Evolutionary conservation across 92 coral and sea anemone species (phyloP).

Genomic region (Bergia sp.): DNA sequence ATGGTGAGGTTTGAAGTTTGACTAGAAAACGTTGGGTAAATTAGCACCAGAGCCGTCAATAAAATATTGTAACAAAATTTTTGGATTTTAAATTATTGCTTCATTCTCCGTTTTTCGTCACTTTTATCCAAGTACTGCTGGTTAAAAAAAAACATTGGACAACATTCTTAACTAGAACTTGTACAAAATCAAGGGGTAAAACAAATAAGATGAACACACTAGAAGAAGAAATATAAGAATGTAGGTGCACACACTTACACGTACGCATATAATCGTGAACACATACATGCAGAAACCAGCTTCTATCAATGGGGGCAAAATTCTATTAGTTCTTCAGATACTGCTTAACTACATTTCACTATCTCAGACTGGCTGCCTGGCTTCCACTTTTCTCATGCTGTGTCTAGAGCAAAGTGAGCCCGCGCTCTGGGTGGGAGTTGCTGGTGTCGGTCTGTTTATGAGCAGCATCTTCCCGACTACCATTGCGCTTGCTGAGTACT

Average conservation of each 20-base stretch:
- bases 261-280: neutral
- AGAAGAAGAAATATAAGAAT: neutral
- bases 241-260: neutral
- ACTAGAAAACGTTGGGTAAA: too few species aligned
- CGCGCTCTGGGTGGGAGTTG: conserved; percentile 92
- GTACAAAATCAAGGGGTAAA: too few species aligned
- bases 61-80: too few species aligned
- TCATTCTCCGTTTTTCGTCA: too few species aligned
- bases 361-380: conserved; percentile 84
- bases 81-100: too few species aligned
- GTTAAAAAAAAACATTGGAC: too few species aligned
- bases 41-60: too few species aligned
- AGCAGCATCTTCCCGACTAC: conserved; percentile 99
- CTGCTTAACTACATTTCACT: neutral
- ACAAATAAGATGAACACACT: neutral
- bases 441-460: conserved; percentile 95
- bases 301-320: neutral
- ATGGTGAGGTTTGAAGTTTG: too few species aligned
- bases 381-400: conserved; percentile 82
- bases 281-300: neutral
- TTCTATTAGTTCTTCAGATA: neutral
- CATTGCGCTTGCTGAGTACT: conserved; percentile 95
- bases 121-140: too few species aligned
- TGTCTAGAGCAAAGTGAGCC: conserved; percentile 82
- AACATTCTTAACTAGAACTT: too few species aligned